Evolutionary conservation across 2,113 vertebrate genomes (phyloP).

Genomic region (Pachypanchax playfairii): DNA sequence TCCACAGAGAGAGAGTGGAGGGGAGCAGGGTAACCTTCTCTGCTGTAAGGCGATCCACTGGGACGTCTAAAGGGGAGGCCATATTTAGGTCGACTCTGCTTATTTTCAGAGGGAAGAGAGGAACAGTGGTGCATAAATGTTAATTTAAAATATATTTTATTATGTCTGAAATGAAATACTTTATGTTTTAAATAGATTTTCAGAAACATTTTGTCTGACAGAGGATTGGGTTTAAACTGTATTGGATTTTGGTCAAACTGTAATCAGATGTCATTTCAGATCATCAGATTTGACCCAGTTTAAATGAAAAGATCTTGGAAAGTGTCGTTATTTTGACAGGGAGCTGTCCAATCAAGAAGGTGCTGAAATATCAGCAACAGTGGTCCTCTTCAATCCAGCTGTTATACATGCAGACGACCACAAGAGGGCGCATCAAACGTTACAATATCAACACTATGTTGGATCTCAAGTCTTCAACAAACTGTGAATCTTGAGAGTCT

Average conservation of each 20-base stretch:
- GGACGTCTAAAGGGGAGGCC: conserved; percentile 47
- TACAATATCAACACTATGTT: too few species aligned
- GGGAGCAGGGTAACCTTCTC: conserved; percentile 64
- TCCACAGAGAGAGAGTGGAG: conserved; percentile 57
- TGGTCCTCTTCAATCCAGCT: background rate
- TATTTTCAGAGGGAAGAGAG: conserved; percentile 39
- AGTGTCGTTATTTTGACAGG: background rate
- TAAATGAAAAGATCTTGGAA: background rate
- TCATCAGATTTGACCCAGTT: background rate
- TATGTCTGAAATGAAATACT: background rate
- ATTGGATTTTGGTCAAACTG: too few species aligned
- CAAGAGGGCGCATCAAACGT: conserved; percentile 42
- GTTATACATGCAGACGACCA: conserved; percentile 11
- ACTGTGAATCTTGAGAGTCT: too few species aligned
- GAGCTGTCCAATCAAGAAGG: conserved; percentile 53
- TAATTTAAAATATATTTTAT: too few species aligned
- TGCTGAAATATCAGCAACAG: conserved; percentile 53
- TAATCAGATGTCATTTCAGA: too few species aligned
- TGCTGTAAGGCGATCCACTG: conserved; percentile 59
- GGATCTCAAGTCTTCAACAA: too few species aligned
- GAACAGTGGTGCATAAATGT: conserved; percentile 9
- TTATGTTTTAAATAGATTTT: too few species aligned
- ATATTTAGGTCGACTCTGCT: conserved; percentile 60
- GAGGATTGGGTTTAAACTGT: too few species aligned
- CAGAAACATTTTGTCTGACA: too few species aligned